Evolutionary conservation across 2,113 vertebrate species (phyloP), one percentile per base, ranked within the genome.

Genomic region (Psilopsiagon aurifrons): DNA sequence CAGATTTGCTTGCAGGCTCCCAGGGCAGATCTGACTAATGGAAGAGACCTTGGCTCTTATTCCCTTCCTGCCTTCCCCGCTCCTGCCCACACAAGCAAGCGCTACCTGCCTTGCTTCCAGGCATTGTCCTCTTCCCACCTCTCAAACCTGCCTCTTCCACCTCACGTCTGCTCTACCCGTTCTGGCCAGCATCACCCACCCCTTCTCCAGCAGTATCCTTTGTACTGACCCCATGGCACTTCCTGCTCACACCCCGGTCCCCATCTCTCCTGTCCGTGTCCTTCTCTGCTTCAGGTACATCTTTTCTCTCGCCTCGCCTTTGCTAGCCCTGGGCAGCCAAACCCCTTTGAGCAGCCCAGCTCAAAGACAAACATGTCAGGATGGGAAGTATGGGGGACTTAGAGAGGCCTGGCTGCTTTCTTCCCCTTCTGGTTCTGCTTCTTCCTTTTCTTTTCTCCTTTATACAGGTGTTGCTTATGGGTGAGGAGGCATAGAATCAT

Each of bases 1-100:
- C 95, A 92, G 96, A 95, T 95, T 92, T 96, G 96, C 95, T 97
- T 91, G 92, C 96, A 95, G 95, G 88, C 95, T 97, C 95, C 88
- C 83, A 64, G 94, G 90, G 91, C 86, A 88, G 92, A 96, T 97
- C 73, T 96, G 92, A 96, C 96, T 95, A 97, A 96, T 97, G 96
- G 96, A 91, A 80, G 94, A 94, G 92, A 94, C 95, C 88, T 97
- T 92, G 95, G 95, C 86, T 95, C n/a, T 86, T 87, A 33, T 4
- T 95, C 88, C 80, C 57, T 94, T 96, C 96, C 90, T 94, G 92
- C 28, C 8, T 73, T 80, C 18, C n/a, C 20, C 3, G 7, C 8
- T 37, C 59, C 27, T 92, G n/a, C 77, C 69, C 35, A 11, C 59
- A 49, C 76, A 78, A 43, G 54, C 31, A 12, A 12, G 29, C 1